These are phyloP conservation scores for Coilia nasus DNA, from an alignment of 2,797 vertebrate genomes.

Conservation along the genomic window DNA sequence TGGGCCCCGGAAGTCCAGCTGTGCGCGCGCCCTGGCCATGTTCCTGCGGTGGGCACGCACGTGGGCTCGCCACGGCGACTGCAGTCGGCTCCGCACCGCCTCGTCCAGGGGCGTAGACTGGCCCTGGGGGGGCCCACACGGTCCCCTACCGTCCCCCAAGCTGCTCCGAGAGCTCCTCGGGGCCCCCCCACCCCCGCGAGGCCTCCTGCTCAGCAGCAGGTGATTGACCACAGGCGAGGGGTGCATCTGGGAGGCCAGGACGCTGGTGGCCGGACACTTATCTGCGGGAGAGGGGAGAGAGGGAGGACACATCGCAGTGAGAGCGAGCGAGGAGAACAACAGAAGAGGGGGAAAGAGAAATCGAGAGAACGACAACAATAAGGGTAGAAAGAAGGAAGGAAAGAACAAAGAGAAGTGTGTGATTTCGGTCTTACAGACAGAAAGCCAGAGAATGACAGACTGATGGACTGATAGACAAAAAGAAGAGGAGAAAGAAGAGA, in stretches of 20 bases:
- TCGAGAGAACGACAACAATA: too few relatives aligned
- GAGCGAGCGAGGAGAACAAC: too few relatives aligned
- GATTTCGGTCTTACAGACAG: too few relatives aligned
- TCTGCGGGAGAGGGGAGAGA: constrained; percentile 70
- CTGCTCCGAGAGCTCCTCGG: neutral
- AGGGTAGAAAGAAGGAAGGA: too few relatives aligned
- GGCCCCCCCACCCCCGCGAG: constrained; percentile 72
- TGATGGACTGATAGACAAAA: neutral
- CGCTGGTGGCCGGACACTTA: constrained; percentile 89
- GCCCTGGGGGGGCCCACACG: constrained; percentile 58
- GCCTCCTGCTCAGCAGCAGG: constrained; percentile 90
- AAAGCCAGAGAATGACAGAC: too few relatives aligned
- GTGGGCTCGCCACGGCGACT: constrained; percentile 92
- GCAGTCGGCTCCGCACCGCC: constrained; percentile 69
- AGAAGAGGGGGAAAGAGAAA: too few relatives aligned
- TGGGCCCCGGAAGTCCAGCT: constrained; percentile 79
- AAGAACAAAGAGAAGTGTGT: too few relatives aligned
- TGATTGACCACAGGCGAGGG: constrained; percentile 93
- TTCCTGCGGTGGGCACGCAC: constrained; percentile 89
- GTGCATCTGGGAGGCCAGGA: constrained; percentile 92
- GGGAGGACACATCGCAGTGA: too few relatives aligned
- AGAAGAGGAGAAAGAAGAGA: constrained; percentile 3
- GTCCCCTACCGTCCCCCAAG: constrained; percentile 57
- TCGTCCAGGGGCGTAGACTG: constrained; percentile 77
- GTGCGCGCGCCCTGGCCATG: constrained; percentile 79